Conservation (phyloP, 2,888 invertebrate genomes). For the Lasioglossum pauxillum region DNA sequence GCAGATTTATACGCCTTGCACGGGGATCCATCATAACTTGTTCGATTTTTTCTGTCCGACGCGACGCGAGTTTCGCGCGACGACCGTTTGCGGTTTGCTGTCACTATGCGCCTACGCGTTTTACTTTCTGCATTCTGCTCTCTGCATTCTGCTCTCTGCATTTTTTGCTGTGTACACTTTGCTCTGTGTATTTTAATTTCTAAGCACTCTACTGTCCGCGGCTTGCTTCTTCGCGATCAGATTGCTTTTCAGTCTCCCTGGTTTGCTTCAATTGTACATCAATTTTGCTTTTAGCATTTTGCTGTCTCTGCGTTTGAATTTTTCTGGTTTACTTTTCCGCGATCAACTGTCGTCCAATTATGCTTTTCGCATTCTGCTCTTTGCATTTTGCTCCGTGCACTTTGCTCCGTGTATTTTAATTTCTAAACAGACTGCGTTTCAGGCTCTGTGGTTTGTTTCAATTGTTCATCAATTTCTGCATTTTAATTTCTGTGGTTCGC, state of each 20-base stretch:
- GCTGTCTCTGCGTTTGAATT: not conserved
- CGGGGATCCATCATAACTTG: slow-evolving; percentile 43
- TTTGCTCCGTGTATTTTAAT: not conserved
- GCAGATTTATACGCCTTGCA: slow-evolving; percentile 50
- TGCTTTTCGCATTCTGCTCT: not conserved
- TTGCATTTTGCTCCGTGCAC: too few species aligned
- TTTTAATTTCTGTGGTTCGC: not conserved
- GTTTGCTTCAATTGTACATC: too few species aligned
- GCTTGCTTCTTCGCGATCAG: too few species aligned
- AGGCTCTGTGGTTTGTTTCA: too few species aligned
- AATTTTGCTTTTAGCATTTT: too few species aligned
- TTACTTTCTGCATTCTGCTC: not conserved
- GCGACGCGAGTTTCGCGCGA: slow-evolving; percentile 14
- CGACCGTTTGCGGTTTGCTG: slow-evolving; percentile 12
- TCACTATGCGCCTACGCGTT: not conserved
- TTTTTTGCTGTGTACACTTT: too few species aligned
- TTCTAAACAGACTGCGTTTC: not conserved
- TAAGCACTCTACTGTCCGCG: too few species aligned
- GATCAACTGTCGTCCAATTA: too few species aligned
- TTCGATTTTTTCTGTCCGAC: slow-evolving; percentile 10
- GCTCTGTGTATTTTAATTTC: too few species aligned
- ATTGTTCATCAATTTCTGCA: too few species aligned
- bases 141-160: not conserved
- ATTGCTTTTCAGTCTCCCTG: too few species aligned
- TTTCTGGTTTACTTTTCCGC: not conserved